These are phyloP conservation scores for Ormyrus rosae DNA, from an alignment of 2,888 invertebrate genomes.

Conservation along the genomic window DNA sequence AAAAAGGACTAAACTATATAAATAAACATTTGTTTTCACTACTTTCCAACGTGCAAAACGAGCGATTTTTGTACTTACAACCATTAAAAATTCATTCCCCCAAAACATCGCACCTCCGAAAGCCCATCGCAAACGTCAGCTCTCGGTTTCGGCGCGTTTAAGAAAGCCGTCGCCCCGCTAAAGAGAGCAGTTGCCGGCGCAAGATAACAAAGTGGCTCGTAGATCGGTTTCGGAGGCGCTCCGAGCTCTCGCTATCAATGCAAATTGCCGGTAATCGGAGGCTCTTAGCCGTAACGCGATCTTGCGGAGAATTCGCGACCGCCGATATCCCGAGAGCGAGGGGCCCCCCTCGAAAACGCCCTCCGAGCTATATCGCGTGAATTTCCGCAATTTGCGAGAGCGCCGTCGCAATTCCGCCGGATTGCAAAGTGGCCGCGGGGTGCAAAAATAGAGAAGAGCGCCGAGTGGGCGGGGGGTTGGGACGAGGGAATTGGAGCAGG, in stretches of 20 bases:
- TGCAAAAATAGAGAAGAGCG: conserved; percentile 25
- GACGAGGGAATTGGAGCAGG: not conserved
- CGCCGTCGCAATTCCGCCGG: conserved; percentile 55
- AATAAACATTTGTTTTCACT: too few relatives aligned
- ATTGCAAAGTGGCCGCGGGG: not conserved
- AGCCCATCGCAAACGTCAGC: not conserved
- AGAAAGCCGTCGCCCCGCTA: conserved; percentile 30
- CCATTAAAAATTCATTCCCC: too few relatives aligned
- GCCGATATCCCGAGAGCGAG: not conserved
- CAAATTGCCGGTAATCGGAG: conserved; percentile 73
- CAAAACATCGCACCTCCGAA: too few relatives aligned
- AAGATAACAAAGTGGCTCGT: conserved; percentile 70
- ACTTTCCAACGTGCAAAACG: too few relatives aligned
- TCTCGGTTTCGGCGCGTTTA: conserved; percentile 19
- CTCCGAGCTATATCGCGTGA: conserved; percentile 46
- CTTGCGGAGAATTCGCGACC: conserved; percentile 45
- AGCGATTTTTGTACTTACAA: too few relatives aligned
- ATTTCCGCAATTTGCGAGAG: conserved; percentile 42
- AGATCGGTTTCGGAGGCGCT: conserved; percentile 67
- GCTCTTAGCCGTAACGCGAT: conserved; percentile 72
- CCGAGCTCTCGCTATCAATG: conserved; percentile 69
- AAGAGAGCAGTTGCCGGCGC: conserved; percentile 17
- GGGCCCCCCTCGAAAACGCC: conserved; percentile 3
- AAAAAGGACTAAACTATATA: too few relatives aligned
- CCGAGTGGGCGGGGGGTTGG: not conserved